Conservation (phyloP, 2,797 vertebrate species). For the Darevskia nairensis region DNA sequence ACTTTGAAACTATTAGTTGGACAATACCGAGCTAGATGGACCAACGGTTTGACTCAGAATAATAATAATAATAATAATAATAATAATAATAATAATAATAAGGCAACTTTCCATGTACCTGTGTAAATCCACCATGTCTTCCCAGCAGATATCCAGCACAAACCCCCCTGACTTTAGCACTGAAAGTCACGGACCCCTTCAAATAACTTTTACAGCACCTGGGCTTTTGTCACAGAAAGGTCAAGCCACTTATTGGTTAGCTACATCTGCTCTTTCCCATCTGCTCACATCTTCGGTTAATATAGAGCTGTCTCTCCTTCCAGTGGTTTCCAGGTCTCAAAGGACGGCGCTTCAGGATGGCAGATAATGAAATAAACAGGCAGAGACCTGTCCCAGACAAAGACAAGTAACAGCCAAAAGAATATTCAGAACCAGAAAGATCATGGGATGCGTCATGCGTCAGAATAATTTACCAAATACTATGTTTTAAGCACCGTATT, state of each 20-base stretch:
- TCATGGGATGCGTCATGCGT: background rate
- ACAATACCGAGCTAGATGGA: too few species aligned
- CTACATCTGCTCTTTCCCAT: background rate
- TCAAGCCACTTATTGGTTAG: background rate
- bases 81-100: too few species aligned
- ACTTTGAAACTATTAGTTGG: too few species aligned
- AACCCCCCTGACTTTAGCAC: background rate
- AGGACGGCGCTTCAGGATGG: background rate
- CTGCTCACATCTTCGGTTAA: background rate
- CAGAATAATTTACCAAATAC: constrained; percentile 3
- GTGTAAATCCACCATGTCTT: background rate
- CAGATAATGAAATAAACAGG: background rate
- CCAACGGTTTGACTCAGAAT: too few species aligned
- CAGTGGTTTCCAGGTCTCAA: background rate
- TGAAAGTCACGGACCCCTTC: background rate
- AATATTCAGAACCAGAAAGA: background rate
- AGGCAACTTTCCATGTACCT: too few species aligned
- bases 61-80: too few species aligned
- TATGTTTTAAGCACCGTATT: background rate
- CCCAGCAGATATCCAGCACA: background rate
- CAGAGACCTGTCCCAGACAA: background rate
- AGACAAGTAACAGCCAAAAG: background rate
- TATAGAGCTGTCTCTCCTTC: background rate
- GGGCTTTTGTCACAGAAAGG: constrained; percentile 1
- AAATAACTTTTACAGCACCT: background rate